phyloP scores from a whole-genome alignment of 2,113 vertebrate genomes.

The Periophthalmodon schlosseri region DNA sequence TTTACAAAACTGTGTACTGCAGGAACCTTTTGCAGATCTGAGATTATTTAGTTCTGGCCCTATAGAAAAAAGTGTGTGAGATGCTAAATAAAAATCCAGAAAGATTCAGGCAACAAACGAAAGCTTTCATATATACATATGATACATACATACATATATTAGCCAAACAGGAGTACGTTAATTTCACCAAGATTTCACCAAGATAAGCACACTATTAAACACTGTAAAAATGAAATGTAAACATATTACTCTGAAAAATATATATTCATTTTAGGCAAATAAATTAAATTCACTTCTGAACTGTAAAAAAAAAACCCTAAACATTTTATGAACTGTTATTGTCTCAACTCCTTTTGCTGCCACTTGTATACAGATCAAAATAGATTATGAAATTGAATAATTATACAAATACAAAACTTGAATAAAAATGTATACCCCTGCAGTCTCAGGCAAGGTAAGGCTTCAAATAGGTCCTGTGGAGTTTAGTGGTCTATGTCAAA shows the following conservation, averaged over 20 bases:
- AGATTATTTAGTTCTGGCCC: not conserved
- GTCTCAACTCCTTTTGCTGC: constrained; percentile 42
- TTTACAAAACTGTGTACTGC: not conserved
- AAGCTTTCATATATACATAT: constrained; percentile 76
- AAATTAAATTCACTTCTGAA: constrained; percentile 88
- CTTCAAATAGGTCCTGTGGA: constrained; percentile 13
- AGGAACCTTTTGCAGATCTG: not conserved
- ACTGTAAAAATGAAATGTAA: constrained; percentile 67
- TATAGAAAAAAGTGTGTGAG: constrained; percentile 19
- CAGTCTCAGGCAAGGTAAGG: constrained; percentile 51
- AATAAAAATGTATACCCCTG: constrained; percentile 41
- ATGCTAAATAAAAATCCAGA: constrained; percentile 66
- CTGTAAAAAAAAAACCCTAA: not conserved
- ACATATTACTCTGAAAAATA: constrained; percentile 80
- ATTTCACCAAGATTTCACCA: constrained; percentile 62
- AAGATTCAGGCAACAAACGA: constrained; percentile 49
- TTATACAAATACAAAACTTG: constrained; percentile 8
- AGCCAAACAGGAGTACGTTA: constrained; percentile 50
- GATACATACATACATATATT: constrained; percentile 73
- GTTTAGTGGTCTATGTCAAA: constrained; percentile 68
- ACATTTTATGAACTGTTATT: constrained; percentile 55
- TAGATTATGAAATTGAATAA: constrained; percentile 36
- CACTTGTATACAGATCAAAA: constrained; percentile 28
- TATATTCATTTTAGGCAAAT: constrained; percentile 85
- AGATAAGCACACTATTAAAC: not conserved